Percentiles rank a stretch among this genome's conserved stretches.
phyloP scores from a whole-genome alignment of 1,140 invertebrate genomes.

The Charaxes varanes region DNA sequence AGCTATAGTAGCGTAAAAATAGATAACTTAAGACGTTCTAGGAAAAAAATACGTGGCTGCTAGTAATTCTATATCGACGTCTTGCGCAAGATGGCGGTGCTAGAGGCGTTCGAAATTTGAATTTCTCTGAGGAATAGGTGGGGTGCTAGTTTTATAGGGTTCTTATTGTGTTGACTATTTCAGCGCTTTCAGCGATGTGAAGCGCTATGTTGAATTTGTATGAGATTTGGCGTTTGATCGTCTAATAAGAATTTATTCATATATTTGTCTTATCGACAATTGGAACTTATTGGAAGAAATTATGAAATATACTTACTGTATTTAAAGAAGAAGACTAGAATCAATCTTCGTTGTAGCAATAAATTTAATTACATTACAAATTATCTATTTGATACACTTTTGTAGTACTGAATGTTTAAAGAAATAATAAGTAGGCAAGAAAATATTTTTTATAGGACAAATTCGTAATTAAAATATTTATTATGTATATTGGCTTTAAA shows the following conservation, averaged over 20 bases:
- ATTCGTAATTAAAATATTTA: no score
- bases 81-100: slow-evolving; percentile 69
- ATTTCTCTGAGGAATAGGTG: slow-evolving; percentile 66
- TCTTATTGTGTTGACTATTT: slow-evolving; percentile 13
- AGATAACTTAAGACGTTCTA: slow-evolving; percentile 65
- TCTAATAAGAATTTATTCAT: slow-evolving; percentile 21
- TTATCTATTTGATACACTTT: neutral
- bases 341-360: no score
- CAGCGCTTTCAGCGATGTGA: slow-evolving; percentile 23
- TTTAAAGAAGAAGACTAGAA: no score
- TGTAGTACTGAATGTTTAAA: neutral
- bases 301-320: neutral
- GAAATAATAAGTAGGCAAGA: no score
- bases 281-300: neutral
- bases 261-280: neutral
- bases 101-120: slow-evolving; percentile 64
- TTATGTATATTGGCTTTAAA: no score
- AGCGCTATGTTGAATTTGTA: slow-evolving; percentile 29
- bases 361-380: no score
- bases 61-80: slow-evolving; percentile 66
- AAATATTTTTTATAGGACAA: no score
- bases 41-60: slow-evolving; percentile 55
- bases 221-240: slow-evolving; percentile 18
- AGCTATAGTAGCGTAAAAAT: slow-evolving; percentile 70
- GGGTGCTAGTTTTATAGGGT: slow-evolving; percentile 44